Evolutionary conservation across 2,113 vertebrate genomes (phyloP).

Genomic region (Capra hircus): DNA sequence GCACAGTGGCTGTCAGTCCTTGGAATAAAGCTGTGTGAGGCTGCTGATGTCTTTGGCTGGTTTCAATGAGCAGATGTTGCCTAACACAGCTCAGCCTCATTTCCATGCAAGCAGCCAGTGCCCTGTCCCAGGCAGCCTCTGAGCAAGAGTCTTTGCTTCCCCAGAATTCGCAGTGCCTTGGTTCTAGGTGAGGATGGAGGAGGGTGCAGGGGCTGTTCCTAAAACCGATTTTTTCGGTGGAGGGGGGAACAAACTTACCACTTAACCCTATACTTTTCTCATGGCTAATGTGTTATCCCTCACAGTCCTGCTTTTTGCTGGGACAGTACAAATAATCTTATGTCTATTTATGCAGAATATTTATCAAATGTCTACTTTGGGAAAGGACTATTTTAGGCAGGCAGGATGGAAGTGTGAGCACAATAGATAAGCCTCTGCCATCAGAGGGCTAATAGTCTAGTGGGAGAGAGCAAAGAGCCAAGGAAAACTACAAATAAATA

Average conservation of each 20-base stretch:
- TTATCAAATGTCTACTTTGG: not conserved
- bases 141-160: not conserved
- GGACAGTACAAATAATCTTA: not conserved
- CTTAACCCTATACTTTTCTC: not conserved
- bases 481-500: not conserved
- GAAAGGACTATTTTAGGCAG: not conserved
- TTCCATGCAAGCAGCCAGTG: not conserved
- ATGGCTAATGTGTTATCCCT: not conserved
- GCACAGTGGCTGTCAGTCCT: slow-evolving; percentile 1
- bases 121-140: not conserved
- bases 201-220: not conserved
- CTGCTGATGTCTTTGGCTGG: slow-evolving; percentile 44
- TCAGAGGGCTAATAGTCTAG: not conserved
- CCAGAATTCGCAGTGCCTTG: not conserved
- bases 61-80: slow-evolving; percentile 55
- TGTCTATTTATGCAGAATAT: not conserved
- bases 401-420: not conserved
- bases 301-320: not conserved
- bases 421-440: not conserved
- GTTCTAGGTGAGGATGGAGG: not conserved
- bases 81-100: not conserved
- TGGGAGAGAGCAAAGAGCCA: not conserved
- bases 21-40: not conserved
- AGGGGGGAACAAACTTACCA: not conserved
- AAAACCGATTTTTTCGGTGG: not conserved